These are phyloP conservation scores for Crepidodera aurea DNA, from an alignment of 2,888 invertebrate species.

Conservation along the genomic window DNA sequence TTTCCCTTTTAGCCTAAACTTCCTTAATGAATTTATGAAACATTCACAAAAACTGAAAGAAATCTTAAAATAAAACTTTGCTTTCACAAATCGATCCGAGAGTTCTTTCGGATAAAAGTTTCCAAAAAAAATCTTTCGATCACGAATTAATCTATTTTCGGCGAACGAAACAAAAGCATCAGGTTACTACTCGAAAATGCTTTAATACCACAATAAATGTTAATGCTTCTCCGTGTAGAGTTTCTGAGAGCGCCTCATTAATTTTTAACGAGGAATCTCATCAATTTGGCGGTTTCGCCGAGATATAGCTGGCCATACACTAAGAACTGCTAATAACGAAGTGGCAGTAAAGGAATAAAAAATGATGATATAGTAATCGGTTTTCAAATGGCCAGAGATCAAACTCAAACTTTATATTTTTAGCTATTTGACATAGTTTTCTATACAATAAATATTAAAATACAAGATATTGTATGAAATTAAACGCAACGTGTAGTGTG, in stretches of 20 bases:
- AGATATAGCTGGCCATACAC: constrained; percentile 9
- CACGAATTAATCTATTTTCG: constrained; percentile 11
- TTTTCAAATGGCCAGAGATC: too few species aligned
- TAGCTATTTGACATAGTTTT: too few species aligned
- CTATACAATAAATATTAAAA: too few species aligned
- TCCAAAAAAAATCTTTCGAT: constrained; percentile 15
- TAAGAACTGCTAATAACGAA: neutral
- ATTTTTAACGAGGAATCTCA: constrained; percentile 28
- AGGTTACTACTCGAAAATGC: constrained; percentile 26
- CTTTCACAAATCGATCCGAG: constrained; percentile 2
- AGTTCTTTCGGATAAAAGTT: constrained; percentile 19
- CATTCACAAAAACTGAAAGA: neutral
- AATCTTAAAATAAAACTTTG: constrained; percentile 6
- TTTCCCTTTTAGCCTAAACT: constrained; percentile 8
- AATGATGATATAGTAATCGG: too few species aligned
- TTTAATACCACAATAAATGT: constrained; percentile 32
- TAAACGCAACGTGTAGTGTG: too few species aligned
- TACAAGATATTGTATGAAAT: too few species aligned
- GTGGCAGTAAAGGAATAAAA: too few species aligned
- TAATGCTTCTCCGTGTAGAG: constrained; percentile 23
- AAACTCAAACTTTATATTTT: too few species aligned
- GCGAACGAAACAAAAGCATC: constrained; percentile 14
- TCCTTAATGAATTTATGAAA: constrained; percentile 12
- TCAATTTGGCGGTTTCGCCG: constrained; percentile 22
- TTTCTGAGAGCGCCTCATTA: constrained; percentile 25